phyloP scores from a whole-genome alignment of 2,888 invertebrate species.

The Brachylomia viminalis region DNA sequence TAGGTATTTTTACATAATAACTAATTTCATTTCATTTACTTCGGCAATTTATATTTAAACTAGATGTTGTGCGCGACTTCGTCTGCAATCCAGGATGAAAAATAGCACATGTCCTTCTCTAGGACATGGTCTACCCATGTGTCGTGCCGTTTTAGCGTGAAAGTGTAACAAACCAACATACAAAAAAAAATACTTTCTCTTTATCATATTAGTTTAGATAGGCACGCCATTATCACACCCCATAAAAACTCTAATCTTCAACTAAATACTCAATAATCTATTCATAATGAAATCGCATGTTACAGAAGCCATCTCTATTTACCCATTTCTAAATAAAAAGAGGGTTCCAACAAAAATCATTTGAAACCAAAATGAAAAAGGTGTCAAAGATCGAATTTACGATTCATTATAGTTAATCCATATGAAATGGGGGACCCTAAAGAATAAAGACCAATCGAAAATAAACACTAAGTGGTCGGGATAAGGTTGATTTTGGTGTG shows the following conservation, averaged over 20 bases:
- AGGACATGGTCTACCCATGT: too few species aligned
- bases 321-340: slow-evolving; percentile 72
- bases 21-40: neutral
- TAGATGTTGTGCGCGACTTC: too few species aligned
- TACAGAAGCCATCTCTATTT: slow-evolving; percentile 85
- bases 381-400: slow-evolving; percentile 91
- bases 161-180: too few species aligned
- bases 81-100: too few species aligned
- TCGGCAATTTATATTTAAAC: too few species aligned
- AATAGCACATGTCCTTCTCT: too few species aligned
- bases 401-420: slow-evolving; percentile 90
- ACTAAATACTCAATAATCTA: slow-evolving; percentile 43
- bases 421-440: slow-evolving; percentile 81
- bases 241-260: slow-evolving; percentile 9
- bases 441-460: slow-evolving; percentile 39
- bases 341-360: slow-evolving; percentile 81
- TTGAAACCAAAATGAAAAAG: slow-evolving; percentile 89
- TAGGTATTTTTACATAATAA: neutral
- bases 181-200: too few species aligned
- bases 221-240: slow-evolving; percentile 18
- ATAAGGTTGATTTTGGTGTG: slow-evolving; percentile 48
- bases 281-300: slow-evolving; percentile 79
- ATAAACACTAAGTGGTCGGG: slow-evolving; percentile 46
- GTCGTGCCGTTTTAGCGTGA: too few species aligned
- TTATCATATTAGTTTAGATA: neutral